These are phyloP conservation scores for Pemphredon lugubris DNA, from an alignment of 2,888 invertebrate species.

Conservation along the genomic window DNA sequence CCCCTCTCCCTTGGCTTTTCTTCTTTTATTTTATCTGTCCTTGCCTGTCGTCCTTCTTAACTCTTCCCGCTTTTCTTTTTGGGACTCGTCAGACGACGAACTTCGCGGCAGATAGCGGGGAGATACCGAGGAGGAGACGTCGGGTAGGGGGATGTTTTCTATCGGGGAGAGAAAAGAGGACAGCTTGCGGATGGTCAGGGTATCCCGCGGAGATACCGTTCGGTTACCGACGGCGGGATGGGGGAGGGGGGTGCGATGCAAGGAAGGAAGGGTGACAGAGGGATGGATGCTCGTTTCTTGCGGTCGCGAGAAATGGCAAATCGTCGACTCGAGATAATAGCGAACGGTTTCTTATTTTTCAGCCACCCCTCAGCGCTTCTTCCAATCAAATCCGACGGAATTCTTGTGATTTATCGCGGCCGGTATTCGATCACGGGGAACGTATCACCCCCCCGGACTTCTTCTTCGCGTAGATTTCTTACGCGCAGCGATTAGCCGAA, in stretches of 20 bases:
- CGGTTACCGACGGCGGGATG: slow-evolving; percentile 3
- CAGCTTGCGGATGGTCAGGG: slow-evolving; percentile 64
- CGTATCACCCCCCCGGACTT: too few relatives aligned
- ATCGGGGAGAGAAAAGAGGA: slow-evolving; percentile 49
- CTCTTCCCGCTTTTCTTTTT: slow-evolving; percentile 12
- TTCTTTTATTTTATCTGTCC: slow-evolving; percentile 36
- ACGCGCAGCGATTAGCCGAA: too few relatives aligned
- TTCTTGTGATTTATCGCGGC: too few relatives aligned
- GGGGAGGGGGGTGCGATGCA: background rate
- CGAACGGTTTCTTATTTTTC: background rate
- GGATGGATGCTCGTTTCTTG: slow-evolving; percentile 23
- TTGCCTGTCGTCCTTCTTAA: slow-evolving; percentile 15
- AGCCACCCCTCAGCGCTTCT: background rate
- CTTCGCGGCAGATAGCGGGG: background rate
- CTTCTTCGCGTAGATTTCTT: too few relatives aligned
- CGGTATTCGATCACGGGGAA: too few relatives aligned
- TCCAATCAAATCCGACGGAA: background rate
- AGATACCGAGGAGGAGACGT: background rate
- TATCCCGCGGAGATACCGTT: slow-evolving; percentile 22
- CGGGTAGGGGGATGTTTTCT: slow-evolving; percentile 30
- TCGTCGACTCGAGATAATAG: slow-evolving; percentile 6
- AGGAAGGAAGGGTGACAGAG: background rate
- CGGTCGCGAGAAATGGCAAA: slow-evolving; percentile 9
- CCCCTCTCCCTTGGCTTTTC: background rate
- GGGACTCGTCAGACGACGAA: slow-evolving; percentile 25